Evolutionary conservation across 1,140 invertebrate species (phyloP), one percentile per base, ranked within the genome.

Genomic region (Cydia splendana): DNA sequence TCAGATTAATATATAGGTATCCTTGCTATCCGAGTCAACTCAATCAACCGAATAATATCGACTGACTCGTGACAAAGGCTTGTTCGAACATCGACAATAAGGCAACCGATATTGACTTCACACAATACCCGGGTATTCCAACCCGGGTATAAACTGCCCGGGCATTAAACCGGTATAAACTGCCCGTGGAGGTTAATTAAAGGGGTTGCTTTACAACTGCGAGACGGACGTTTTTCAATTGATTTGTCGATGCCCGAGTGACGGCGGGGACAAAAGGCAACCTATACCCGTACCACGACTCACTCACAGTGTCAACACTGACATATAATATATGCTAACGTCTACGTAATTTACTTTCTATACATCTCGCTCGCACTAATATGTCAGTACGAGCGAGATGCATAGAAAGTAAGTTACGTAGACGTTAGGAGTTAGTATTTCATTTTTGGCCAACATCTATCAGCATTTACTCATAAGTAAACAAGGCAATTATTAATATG

Each of bases 111-210:
- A 62, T 62, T 62, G 57, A 62, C 20, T 62, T n/a, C 20, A 24
- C 9, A 62, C 57, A 62, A 62, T 62, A 62, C 57, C 57, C 57
- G 57, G 57, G 57, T 62, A 62, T 62, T 62, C 20, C 18, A 12
- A 62, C 57, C 57, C 7, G 57, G 57, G 57, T 62, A 57, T 57
- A 57, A 57, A 57, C 53, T 62, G 57, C 57, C 57, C 57, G 57
- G 57, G 57, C 57, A 62, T 62, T 62, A 62, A 62, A 62, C 57
- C 57, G 57, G 20, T 62, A 62, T 62, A 62, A 24, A 24, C 57
- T 62, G 57, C 57, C 57, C 57, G 57, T 24, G 57, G 57, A 62
- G 57, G 57, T 62, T 62, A 62, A 62, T 62, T 62, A 62, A 57
- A 62, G 57, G 57, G 53, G n/a, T 57, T n/a, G 57, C 57, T 62